A percentile compares a stretch with the other conserved stretches of the same genome.
Conservation (phyloP, 2,113 vertebrate species). For the Neotragus moschatus region DNA sequence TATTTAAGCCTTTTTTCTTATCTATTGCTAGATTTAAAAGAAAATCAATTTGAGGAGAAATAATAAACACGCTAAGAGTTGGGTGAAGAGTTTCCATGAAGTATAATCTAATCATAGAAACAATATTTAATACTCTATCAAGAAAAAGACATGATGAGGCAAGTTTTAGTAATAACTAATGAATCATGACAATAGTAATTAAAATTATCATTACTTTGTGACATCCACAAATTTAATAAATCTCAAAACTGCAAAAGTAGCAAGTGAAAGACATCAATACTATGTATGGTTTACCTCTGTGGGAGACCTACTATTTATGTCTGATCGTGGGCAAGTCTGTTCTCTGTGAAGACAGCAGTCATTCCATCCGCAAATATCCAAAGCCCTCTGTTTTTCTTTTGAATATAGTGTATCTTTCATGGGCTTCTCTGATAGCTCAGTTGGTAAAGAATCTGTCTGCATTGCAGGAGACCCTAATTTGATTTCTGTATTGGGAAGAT, state of each 20-base stretch:
- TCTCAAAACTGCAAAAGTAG: background rate
- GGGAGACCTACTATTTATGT: background rate
- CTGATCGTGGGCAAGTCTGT: background rate
- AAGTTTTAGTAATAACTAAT: background rate
- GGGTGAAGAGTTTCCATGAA: constrained; percentile 18
- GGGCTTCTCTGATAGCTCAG: background rate
- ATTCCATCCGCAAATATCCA: background rate
- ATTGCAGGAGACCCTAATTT: background rate
- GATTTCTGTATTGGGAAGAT: background rate
- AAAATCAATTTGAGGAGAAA: constrained; percentile 23
- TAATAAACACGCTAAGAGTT: constrained; percentile 11
- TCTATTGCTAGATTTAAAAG: constrained; percentile 5
- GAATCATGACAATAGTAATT: background rate
- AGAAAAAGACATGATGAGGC: background rate
- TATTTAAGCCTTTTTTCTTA: constrained; percentile 6
- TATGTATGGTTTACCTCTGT: background rate
- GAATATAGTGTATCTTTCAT: background rate
- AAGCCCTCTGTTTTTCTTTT: background rate
- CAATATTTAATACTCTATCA: background rate
- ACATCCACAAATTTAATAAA: background rate
- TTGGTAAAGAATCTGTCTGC: background rate
- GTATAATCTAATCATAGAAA: constrained; percentile 10
- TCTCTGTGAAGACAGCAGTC: background rate
- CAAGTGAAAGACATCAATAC: background rate
- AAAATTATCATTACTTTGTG: background rate